Conservation (phyloP, 2,113 vertebrate genomes). For the Dermatemys mawii region DNA sequence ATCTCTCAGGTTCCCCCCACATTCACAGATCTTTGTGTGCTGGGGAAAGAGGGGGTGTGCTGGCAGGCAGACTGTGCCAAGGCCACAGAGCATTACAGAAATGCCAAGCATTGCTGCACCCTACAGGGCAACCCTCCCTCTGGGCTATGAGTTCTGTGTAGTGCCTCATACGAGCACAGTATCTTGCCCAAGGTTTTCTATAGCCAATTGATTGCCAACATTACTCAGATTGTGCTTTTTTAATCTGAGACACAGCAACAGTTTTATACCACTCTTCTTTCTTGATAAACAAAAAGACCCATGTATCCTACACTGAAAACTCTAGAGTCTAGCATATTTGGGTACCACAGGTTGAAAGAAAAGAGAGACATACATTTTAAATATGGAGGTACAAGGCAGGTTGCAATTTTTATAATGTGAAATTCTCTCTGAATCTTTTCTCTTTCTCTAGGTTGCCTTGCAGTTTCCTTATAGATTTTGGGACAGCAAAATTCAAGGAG, state of each 20-base stretch:
- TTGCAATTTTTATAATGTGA: not conserved
- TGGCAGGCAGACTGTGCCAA: not conserved
- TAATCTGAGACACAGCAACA: not conserved
- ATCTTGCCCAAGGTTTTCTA: not conserved
- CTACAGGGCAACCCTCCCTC: not conserved
- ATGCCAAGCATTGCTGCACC: not conserved
- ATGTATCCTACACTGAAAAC: not conserved
- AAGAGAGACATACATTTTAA: not conserved
- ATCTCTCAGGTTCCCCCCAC: not conserved
- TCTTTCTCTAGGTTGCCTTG: constrained; percentile 86
- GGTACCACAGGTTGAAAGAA: not conserved
- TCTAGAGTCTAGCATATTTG: not conserved
- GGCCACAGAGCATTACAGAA: not conserved
- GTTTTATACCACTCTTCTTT: not conserved
- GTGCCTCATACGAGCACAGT: not conserved
- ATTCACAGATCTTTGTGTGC: not conserved
- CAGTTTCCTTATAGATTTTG: constrained; percentile 96
- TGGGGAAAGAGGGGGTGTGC: too few species aligned
- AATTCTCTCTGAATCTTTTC: not conserved
- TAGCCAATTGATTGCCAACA: not conserved
- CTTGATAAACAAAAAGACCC: not conserved
- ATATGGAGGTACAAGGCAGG: not conserved
- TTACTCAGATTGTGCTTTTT: not conserved
- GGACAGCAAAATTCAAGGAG: constrained; percentile 95
- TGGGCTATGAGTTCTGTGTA: not conserved